phyloP scores from a whole-genome alignment of 2,888 invertebrate species.

The Leptinotarsa tumamoca region DNA sequence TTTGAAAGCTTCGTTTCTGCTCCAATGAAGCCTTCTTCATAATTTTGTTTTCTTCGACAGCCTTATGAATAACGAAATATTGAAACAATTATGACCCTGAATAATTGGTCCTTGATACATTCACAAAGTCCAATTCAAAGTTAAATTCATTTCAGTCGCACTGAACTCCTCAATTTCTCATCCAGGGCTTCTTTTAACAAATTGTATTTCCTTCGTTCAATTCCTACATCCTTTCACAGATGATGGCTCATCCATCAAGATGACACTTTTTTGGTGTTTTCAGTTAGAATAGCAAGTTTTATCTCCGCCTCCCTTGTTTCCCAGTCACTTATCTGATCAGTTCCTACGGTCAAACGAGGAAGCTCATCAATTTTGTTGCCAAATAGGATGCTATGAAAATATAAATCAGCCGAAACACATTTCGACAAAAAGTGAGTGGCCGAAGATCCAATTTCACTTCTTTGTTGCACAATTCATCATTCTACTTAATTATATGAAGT shows the following conservation, averaged over 20 bases:
- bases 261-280: constrained; percentile 10
- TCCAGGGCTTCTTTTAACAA: neutral
- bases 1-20: too few species aligned
- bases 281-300: neutral
- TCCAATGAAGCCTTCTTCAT: too few species aligned
- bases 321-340: constrained; percentile 17
- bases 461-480: constrained; percentile 7
- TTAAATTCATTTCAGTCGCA: too few species aligned
- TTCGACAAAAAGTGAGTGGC: neutral
- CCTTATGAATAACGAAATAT: too few species aligned
- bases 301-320: constrained; percentile 11
- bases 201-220: neutral
- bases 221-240: constrained; percentile 6
- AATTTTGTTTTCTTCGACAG: too few species aligned
- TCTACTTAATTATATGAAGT: neutral
- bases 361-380: constrained; percentile 11
- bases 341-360: neutral
- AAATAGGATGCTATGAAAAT: constrained; percentile 11
- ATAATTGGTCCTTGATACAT: too few species aligned
- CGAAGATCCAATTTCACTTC: neutral
- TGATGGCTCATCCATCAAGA: constrained; percentile 5
- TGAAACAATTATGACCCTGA: too few species aligned
- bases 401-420: constrained; percentile 20
- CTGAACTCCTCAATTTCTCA: neutral
- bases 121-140: too few species aligned